phyloP scores from a whole-genome alignment of 2,797 vertebrate species.

The Thaleichthys pacificus region DNA sequence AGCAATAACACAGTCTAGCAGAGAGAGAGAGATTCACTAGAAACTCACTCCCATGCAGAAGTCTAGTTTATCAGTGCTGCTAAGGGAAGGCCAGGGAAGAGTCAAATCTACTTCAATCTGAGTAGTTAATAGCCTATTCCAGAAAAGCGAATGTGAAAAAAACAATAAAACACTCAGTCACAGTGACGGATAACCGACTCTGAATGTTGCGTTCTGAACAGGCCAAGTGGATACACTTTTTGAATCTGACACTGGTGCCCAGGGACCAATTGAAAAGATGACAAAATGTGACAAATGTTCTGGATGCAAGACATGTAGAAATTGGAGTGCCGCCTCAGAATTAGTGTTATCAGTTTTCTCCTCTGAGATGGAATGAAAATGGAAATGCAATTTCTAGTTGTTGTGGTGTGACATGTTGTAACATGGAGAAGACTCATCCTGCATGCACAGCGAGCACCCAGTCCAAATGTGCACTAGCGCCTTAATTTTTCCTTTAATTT shows the following conservation, averaged over 20 bases:
- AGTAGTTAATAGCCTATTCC: constrained; percentile 44
- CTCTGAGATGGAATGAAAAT: constrained; percentile 30
- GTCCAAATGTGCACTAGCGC: not conserved
- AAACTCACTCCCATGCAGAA: no score
- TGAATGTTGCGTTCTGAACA: no score
- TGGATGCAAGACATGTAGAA: constrained; percentile 28
- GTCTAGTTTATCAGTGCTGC: constrained; percentile 46
- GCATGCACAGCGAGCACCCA: constrained; percentile 21
- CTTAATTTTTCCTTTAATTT: constrained; percentile 32
- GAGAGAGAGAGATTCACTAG: no score
- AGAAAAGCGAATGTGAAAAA: constrained; percentile 48
- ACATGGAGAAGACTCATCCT: constrained; percentile 18
- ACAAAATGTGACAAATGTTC: constrained; percentile 24
- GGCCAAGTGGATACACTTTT: not conserved
- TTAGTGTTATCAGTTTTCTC: constrained; percentile 30
- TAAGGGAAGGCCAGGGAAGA: constrained; percentile 42
- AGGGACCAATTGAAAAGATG: constrained; percentile 41
- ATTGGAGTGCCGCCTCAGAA: constrained; percentile 34
- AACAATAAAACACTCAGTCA: constrained; percentile 16
- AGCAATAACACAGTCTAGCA: no score
- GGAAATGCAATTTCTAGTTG: constrained; percentile 46
- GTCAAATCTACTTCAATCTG: constrained; percentile 42
- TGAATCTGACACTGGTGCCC: constrained; percentile 13
- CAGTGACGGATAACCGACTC: not conserved
- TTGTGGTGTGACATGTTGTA: constrained; percentile 23